Conservation (phyloP, 1,140 invertebrate genomes). For the Phymastichus coffea region DNA sequence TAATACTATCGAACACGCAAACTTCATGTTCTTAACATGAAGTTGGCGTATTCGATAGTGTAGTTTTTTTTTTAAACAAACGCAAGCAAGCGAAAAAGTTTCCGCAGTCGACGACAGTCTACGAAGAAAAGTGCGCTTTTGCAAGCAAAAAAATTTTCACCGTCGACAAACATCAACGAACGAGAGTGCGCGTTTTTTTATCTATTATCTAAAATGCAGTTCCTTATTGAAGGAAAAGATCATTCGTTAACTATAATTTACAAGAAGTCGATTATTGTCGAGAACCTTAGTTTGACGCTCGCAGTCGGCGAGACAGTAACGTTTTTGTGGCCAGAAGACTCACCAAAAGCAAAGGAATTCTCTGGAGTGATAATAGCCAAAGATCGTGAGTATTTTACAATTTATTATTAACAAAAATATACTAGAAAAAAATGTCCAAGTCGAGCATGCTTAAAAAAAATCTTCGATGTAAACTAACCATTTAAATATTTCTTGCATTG, state of each 20-base stretch:
- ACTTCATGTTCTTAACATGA: too few species aligned
- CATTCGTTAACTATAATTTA: background rate
- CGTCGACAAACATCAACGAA: too few species aligned
- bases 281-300: background rate
- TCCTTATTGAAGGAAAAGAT: background rate
- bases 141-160: too few species aligned
- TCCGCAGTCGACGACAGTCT: too few species aligned
- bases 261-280: too few species aligned
- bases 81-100: too few species aligned
- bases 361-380: background rate
- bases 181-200: too few species aligned
- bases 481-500: background rate
- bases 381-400: background rate
- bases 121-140: too few species aligned
- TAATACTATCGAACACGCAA: too few species aligned
- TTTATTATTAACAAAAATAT: too few species aligned
- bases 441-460: background rate
- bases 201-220: constrained; percentile 10
- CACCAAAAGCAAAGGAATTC: background rate
- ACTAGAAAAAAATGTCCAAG: background rate
- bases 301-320: background rate
- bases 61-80: too few species aligned
- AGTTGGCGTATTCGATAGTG: too few species aligned
- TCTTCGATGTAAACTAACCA: background rate
- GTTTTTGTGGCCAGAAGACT: background rate